Percentiles rank a stretch among this genome's conserved stretches.
Evolutionary conservation across 2,113 vertebrate genomes (phyloP).

Genomic region (Callorhinus ursinus): DNA sequence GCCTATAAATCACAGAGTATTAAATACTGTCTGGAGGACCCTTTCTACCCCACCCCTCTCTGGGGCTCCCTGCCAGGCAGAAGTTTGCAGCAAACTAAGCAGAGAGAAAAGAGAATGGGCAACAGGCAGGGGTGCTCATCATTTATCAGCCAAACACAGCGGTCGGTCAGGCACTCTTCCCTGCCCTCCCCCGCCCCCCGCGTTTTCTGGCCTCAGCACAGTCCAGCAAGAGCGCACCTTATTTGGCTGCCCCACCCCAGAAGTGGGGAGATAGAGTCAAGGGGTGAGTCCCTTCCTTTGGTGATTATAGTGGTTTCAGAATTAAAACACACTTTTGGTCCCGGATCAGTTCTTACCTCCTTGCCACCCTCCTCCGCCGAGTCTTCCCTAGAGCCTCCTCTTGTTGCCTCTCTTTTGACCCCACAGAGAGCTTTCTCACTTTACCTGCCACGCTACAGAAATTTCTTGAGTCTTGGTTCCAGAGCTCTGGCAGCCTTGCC

Average conservation of each 20-base stretch:
- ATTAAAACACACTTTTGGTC: conserved; percentile 13
- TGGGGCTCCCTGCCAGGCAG: conserved; percentile 47
- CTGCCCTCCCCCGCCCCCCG: background rate
- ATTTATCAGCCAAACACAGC: conserved; percentile 38
- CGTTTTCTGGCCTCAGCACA: conserved; percentile 58
- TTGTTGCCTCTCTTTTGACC: conserved; percentile 73
- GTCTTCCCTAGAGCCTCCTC: conserved; percentile 45
- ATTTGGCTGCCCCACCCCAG: background rate
- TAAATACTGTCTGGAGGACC: conserved; percentile 33
- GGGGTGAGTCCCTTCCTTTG: conserved; percentile 24
- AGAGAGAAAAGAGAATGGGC: conserved; percentile 48
- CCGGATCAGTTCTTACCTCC: conserved; percentile 12
- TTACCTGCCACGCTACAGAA: conserved; percentile 66
- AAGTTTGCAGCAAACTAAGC: conserved; percentile 37
- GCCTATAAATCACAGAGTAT: conserved; percentile 63
- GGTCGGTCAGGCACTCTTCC: background rate
- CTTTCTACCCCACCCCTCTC: background rate
- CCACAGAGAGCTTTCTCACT: conserved; percentile 69
- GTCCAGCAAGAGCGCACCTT: conserved; percentile 19
- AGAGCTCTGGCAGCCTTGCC: conserved; percentile 53
- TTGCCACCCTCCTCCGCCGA: background rate
- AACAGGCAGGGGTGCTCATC: conserved; percentile 19
- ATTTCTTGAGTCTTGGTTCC: conserved; percentile 59
- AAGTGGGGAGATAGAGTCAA: conserved; percentile 14
- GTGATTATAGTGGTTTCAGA: conserved; percentile 28